phyloP scores from a whole-genome alignment of 2,888 invertebrate species.

The Allygus modestus region DNA sequence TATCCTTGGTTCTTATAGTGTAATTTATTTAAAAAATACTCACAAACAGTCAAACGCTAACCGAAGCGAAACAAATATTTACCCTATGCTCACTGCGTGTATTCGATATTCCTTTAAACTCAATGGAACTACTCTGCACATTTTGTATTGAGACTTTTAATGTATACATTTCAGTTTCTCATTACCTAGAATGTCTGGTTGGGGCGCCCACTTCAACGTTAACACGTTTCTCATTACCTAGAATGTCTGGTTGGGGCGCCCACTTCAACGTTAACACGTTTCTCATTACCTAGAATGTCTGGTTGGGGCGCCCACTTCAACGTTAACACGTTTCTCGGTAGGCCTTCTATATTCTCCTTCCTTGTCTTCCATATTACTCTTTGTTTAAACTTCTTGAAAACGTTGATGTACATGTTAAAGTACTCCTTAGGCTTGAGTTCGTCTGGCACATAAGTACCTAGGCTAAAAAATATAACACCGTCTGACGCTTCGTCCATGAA shows the following conservation, averaged over 20 bases:
- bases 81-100: no score
- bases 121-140: no score
- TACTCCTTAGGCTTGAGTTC: slow-evolving; percentile 16
- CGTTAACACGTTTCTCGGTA: slow-evolving; percentile 48
- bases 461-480: slow-evolving; percentile 35
- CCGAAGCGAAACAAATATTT: no score
- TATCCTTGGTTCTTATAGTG: no score
- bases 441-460: slow-evolving; percentile 8
- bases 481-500: slow-evolving; percentile 32
- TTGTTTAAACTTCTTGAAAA: slow-evolving; percentile 17
- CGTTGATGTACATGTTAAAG: slow-evolving; percentile 33
- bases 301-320: slow-evolving; percentile 60
- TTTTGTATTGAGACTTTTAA: no score
- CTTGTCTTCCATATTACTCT: slow-evolving; percentile 41
- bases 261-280: slow-evolving; percentile 46
- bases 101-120: no score
- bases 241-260: slow-evolving; percentile 57
- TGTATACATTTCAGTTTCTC: no score
- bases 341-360: background rate
- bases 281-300: slow-evolving; percentile 52
- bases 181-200: slow-evolving; percentile 57
- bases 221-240: slow-evolving; percentile 41
- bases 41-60: no score
- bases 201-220: slow-evolving; percentile 56
- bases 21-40: no score